These are phyloP conservation scores for Apteryx mantelli DNA, from an alignment of 2,113 vertebrate genomes.

Conservation along the genomic window DNA sequence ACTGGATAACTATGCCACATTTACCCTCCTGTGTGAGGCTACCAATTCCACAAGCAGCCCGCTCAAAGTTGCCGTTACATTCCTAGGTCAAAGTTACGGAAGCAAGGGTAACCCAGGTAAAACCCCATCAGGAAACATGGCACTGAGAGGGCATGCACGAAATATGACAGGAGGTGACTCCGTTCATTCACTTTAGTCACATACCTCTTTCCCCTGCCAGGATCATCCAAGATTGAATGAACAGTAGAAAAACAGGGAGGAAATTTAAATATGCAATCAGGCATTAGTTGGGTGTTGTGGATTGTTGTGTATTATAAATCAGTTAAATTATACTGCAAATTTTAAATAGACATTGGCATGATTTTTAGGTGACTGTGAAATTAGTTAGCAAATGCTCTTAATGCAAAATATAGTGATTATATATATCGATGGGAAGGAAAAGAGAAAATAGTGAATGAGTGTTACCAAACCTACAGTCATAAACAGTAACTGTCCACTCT, in stretches of 20 bases:
- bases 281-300: conserved; percentile 80
- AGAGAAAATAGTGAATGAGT: conserved; percentile 48
- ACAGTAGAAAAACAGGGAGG: conserved; percentile 92
- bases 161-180: conserved; percentile 84
- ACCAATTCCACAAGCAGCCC: conserved; percentile 85
- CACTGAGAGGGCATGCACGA: conserved; percentile 90
- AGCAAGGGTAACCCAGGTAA: conserved; percentile 80
- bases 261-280: conserved; percentile 89
- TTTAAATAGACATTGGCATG: conserved; percentile 61
- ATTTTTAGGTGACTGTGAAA: conserved; percentile 63
- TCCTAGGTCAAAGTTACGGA: conserved; percentile 80
- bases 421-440: conserved; percentile 49
- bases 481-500: conserved; percentile 38
- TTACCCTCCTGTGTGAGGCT: conserved; percentile 75
- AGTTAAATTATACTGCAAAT: conserved; percentile 64
- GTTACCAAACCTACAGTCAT: conserved; percentile 47
- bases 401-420: conserved; percentile 57
- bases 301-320: conserved; percentile 72
- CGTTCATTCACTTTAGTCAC: conserved; percentile 85
- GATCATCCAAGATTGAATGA: conserved; percentile 90
- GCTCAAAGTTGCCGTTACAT: conserved; percentile 80
- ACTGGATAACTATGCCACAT: conserved; percentile 73
- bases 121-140: conserved; percentile 81
- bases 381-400: conserved; percentile 52
- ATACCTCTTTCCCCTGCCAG: conserved; percentile 98